phyloP scores from a whole-genome alignment of 2,113 vertebrate genomes.

The Orcinus orca region DNA sequence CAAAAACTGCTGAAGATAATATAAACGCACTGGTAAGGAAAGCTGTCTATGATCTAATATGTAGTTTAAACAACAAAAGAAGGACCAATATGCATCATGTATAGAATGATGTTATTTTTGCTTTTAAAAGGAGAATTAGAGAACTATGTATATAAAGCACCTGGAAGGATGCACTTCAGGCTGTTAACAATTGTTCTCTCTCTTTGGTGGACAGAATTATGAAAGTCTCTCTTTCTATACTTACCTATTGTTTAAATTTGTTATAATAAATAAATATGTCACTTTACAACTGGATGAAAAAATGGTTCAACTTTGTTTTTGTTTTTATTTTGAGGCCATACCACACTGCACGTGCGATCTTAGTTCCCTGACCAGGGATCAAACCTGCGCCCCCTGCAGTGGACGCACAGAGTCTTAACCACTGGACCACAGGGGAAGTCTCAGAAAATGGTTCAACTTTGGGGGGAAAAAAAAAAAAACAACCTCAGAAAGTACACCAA shows the following conservation, averaged over 20 bases:
- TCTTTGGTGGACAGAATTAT: not conserved
- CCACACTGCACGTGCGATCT: not conserved
- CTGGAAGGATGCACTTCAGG: not conserved
- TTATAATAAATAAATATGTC: not conserved
- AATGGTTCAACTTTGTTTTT: not conserved
- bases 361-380: not conserved
- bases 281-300: not conserved
- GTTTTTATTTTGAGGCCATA: not conserved
- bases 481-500: not conserved
- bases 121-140: not conserved
- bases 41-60: not conserved
- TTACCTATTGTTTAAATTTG: constrained; percentile 8
- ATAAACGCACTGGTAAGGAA: not conserved
- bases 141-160: not conserved
- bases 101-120: not conserved
- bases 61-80: not conserved
- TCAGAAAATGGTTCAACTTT: not conserved
- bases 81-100: not conserved
- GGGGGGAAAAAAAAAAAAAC: not conserved
- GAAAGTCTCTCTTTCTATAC: not conserved
- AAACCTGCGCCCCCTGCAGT: not conserved
- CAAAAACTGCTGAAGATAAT: not conserved
- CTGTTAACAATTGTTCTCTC: not conserved
- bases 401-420: not conserved
- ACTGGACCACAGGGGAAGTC: not conserved